phyloP scores from a whole-genome alignment of 2,113 vertebrate genomes.

The Morone saxatilis region DNA sequence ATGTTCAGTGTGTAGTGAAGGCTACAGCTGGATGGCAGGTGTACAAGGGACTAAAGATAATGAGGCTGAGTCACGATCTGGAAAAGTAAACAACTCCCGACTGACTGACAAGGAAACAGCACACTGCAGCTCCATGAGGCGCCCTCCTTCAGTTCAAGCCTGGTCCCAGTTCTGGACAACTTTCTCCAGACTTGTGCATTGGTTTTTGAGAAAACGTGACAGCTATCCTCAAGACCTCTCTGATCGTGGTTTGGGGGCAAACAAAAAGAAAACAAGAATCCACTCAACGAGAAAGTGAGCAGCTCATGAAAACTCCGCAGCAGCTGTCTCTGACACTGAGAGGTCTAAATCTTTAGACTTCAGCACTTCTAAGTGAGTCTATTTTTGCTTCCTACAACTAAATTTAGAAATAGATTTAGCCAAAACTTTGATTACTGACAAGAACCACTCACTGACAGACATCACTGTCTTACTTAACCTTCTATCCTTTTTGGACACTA shows the following conservation, averaged over 20 bases:
- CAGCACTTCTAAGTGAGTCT: slow-evolving; percentile 51
- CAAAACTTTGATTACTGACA: slow-evolving; percentile 54
- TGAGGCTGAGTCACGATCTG: slow-evolving; percentile 43
- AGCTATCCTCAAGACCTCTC: background rate
- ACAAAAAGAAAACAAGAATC: slow-evolving; percentile 17
- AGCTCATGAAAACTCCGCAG: slow-evolving; percentile 25
- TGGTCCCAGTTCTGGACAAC: background rate
- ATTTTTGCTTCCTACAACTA: slow-evolving; percentile 64
- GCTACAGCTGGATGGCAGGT: slow-evolving; percentile 65
- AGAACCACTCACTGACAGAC: slow-evolving; percentile 14
- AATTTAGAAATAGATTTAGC: slow-evolving; percentile 57
- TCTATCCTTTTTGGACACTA: slow-evolving; percentile 8
- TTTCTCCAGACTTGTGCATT: slow-evolving; percentile 14
- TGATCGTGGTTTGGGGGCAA: slow-evolving; percentile 3
- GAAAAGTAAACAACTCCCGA: slow-evolving; percentile 54
- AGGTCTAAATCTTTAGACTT: slow-evolving; percentile 35
- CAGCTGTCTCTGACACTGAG: slow-evolving; percentile 46
- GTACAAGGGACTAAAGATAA: slow-evolving; percentile 43
- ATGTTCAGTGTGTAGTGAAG: slow-evolving; percentile 22
- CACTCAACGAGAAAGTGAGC: slow-evolving; percentile 28
- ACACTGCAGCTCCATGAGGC: background rate
- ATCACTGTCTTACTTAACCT: background rate
- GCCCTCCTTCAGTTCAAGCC: background rate
- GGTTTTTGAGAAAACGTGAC: background rate
- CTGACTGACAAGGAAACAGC: slow-evolving; percentile 33